Conservation (phyloP, 1,140 invertebrate genomes). For the Centruroides sculpturatus region DNA sequence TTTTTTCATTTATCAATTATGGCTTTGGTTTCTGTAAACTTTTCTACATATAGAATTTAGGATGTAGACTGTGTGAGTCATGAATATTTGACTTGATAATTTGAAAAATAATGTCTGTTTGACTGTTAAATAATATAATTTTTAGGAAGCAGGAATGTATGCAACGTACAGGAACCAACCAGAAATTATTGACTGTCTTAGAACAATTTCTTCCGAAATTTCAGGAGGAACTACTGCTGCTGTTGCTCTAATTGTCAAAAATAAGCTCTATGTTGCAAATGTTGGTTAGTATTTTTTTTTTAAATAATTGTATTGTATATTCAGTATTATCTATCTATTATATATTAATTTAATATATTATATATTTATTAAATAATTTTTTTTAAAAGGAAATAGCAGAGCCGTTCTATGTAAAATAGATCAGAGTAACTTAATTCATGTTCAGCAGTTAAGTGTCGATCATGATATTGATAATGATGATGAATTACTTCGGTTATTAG, state of each 20-base stretch:
- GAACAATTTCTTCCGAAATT: constrained; percentile 28
- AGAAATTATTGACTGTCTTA: constrained; percentile 29
- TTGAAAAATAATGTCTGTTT: too few species aligned
- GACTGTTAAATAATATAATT: background rate
- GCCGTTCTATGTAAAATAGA: constrained; percentile 69
- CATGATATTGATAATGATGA: constrained; percentile 71
- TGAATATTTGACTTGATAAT: too few species aligned
- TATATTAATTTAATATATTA: background rate
- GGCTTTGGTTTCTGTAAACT: background rate
- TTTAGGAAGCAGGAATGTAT: constrained; percentile 29
- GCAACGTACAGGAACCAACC: constrained; percentile 32
- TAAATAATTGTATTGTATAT: too few species aligned
- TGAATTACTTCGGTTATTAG: constrained; percentile 54
- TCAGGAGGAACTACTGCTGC: constrained; percentile 57
- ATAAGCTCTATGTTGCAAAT: constrained; percentile 67
- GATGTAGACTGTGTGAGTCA: too few species aligned
- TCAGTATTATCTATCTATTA: too few species aligned
- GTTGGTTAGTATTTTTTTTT: constrained; percentile 35
- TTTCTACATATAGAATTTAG: background rate
- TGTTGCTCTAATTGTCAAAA: constrained; percentile 55
- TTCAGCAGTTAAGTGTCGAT: constrained; percentile 64
- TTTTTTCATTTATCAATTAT: background rate
- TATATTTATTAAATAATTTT: background rate
- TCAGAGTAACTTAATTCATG: constrained; percentile 57
- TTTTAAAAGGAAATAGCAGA: constrained; percentile 41